Conservation (phyloP, 2,797 vertebrate species). For the Myotis planiceps region DNA sequence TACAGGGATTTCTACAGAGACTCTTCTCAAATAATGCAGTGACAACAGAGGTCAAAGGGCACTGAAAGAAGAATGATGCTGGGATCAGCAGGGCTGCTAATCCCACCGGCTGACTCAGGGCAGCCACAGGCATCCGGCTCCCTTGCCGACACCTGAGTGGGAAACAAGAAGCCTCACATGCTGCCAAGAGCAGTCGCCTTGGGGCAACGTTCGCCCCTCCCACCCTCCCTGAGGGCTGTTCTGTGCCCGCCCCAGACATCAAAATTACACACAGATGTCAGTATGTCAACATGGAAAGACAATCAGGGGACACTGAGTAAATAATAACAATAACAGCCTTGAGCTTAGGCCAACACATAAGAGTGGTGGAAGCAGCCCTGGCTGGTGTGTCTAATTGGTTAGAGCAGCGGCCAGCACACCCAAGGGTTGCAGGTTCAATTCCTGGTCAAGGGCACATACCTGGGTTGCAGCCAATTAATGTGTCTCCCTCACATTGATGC, state of each 20-base stretch:
- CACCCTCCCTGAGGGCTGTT: no score
- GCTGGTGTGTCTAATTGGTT: no score
- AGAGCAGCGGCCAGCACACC: no score
- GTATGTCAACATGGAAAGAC: background rate
- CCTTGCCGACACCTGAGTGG: background rate
- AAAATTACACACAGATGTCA: background rate
- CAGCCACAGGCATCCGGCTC: background rate
- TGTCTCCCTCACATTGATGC: no score
- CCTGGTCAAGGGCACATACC: no score
- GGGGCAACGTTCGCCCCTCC: background rate
- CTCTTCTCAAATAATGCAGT: slow-evolving; percentile 48
- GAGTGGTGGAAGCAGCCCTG: background rate
- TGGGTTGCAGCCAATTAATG: no score
- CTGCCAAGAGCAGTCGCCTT: background rate
- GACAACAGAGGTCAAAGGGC: slow-evolving; percentile 55
- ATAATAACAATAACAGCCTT: background rate
- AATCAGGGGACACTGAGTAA: background rate
- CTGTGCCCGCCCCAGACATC: background rate
- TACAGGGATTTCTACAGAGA: slow-evolving; percentile 38
- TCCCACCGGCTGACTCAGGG: background rate
- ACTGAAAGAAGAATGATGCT: background rate
- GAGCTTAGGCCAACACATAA: background rate
- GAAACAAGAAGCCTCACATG: background rate
- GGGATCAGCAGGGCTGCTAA: background rate
- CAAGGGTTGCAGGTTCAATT: no score